Percentiles rank a stretch among this genome's conserved stretches.
These are phyloP conservation scores for Diglossa cyanea DNA, from an alignment of 2,797 vertebrate species.

Conservation along the genomic window DNA sequence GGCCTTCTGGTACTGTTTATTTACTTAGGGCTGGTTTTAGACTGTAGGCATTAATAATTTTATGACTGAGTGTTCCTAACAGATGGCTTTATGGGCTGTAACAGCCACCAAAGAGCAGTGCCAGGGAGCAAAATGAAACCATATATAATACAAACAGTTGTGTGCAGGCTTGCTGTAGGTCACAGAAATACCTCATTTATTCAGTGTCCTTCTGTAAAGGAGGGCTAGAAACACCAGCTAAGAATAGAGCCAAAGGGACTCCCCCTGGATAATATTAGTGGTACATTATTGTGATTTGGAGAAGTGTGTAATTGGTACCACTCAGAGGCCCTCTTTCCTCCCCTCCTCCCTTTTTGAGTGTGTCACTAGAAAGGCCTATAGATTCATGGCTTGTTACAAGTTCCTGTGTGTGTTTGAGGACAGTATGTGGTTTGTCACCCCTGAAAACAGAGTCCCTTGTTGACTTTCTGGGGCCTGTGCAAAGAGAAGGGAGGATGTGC, in stretches of 20 bases:
- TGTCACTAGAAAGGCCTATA: not conserved
- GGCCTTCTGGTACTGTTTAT: constrained; percentile 63
- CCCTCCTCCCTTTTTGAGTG: not conserved
- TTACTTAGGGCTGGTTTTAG: constrained; percentile 60
- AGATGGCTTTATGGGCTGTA: constrained; percentile 64
- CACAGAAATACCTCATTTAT: constrained; percentile 39
- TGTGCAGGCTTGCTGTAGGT: constrained; percentile 21
- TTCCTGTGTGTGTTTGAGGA: not conserved
- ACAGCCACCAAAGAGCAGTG: constrained; percentile 42
- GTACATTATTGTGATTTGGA: not conserved
- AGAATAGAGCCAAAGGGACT: constrained; percentile 8
- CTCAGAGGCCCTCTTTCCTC: not conserved
- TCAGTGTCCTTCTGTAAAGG: constrained; percentile 11
- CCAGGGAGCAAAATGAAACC: constrained; percentile 43
- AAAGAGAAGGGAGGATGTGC: not conserved
- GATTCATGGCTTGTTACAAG: not conserved
- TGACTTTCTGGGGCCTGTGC: not conserved
- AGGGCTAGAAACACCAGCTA: not conserved
- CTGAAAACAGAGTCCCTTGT: not conserved
- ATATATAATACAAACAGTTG: constrained; percentile 49
- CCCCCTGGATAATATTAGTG: not conserved
- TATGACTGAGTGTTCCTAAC: constrained; percentile 48
- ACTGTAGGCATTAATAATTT: constrained; percentile 60
- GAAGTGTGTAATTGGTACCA: not conserved
- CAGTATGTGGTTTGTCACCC: not conserved